A percentile compares a stretch with the other conserved stretches of the same genome.
These are phyloP conservation scores for Calameuta filiformis DNA, from an alignment of 2,888 invertebrate species.

Conservation along the genomic window DNA sequence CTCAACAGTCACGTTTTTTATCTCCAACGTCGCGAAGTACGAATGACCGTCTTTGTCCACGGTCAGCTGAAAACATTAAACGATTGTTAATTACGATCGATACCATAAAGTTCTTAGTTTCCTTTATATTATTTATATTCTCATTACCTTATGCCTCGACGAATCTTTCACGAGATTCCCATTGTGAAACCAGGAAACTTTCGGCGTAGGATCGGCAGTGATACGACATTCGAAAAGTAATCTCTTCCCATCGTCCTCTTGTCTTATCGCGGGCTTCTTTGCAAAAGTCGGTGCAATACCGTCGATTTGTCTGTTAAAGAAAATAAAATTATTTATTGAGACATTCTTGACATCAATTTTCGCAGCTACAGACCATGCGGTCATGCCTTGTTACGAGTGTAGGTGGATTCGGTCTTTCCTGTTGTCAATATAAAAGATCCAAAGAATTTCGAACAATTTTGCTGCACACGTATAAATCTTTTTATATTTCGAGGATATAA, in stretches of 20 bases:
- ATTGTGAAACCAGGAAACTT: conserved; percentile 92
- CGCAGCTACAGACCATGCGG: neutral
- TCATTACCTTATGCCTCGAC: conserved; percentile 84
- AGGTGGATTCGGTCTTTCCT: neutral
- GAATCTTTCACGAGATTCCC: conserved; percentile 83
- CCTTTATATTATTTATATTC: neutral
- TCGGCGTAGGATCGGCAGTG: conserved; percentile 91
- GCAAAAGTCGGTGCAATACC: conserved; percentile 97
- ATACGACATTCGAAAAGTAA: conserved; percentile 94
- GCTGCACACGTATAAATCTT: neutral
- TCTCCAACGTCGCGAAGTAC: conserved; percentile 92
- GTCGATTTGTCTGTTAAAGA: conserved; percentile 88
- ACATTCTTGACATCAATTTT: neutral
- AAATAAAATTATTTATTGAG: conserved; percentile 18
- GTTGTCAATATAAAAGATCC: neutral
- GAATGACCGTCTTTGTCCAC: conserved; percentile 93
- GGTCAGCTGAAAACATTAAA: conserved; percentile 74
- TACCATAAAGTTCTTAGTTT: neutral
- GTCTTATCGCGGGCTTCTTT: conserved; percentile 96
- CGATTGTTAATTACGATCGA: conserved; percentile 1
- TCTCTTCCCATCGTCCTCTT: conserved; percentile 95
- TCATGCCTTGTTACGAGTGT: neutral
- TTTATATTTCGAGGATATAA: neutral
- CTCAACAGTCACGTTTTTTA: conserved; percentile 94
- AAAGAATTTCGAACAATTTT: neutral